Conservation (phyloP, 1,140 invertebrate species). For the Conopomorpha cramerella region DNA sequence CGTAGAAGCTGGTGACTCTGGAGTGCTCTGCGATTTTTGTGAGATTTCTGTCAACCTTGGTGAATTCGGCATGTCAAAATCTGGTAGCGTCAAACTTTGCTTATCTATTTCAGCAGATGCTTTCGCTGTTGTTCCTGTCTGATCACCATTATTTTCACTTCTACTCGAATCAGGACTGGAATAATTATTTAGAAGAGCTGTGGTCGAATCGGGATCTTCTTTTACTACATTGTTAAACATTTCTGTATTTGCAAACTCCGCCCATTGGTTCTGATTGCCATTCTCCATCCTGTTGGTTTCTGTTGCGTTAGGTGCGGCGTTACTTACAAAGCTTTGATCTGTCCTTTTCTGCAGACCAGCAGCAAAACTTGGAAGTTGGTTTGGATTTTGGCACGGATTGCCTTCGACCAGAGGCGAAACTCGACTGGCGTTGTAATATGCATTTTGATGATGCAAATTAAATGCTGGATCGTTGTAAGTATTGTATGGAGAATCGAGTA, state of each 20-base stretch:
- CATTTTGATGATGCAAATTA: conserved; percentile 50
- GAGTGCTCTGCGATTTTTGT: conserved; percentile 36
- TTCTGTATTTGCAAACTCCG: conserved; percentile 50
- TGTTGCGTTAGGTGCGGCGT: conserved; percentile 14
- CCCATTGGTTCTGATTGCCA: conserved; percentile 58
- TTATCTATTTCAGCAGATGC: conserved; percentile 29
- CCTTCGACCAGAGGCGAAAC: conserved; percentile 30
- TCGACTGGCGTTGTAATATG: conserved; percentile 39
- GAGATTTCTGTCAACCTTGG: conserved; percentile 47
- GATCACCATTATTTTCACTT: conserved; percentile 38
- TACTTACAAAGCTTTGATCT: conserved; percentile 20
- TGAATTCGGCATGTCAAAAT: conserved; percentile 45
- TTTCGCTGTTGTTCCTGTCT: conserved; percentile 21
- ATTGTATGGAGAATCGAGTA: conserved; percentile 73
- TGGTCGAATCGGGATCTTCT: conserved; percentile 72
- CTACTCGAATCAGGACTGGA: conserved; percentile 55
- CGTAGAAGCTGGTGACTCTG: conserved; percentile 32
- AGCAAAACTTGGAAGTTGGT: conserved; percentile 38
- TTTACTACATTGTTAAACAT: conserved; percentile 59
- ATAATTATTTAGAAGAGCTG: conserved; percentile 56
- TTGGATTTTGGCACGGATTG: conserved; percentile 30
- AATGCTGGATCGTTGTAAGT: conserved; percentile 53
- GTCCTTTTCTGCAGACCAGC: conserved; percentile 43
- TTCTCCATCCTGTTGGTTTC: conserved; percentile 29
- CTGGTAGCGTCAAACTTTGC: conserved; percentile 21